phyloP scores from a whole-genome alignment of 2,113 vertebrate genomes.

The Psephotus haematonotus region DNA sequence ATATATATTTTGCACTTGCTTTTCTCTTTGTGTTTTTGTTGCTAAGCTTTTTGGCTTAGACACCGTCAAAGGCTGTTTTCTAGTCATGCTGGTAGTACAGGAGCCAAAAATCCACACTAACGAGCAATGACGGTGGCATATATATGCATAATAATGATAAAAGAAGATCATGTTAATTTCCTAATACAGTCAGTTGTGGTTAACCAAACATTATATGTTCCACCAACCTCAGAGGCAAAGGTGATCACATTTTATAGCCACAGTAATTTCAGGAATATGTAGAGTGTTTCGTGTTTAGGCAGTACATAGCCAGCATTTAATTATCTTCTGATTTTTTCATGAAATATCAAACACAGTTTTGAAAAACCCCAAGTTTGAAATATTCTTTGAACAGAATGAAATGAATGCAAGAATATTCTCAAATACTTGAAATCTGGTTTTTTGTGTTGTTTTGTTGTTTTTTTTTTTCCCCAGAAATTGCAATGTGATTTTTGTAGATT shows the following conservation, averaged over 20 bases:
- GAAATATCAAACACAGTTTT: background rate
- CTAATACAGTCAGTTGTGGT: background rate
- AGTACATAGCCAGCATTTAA: background rate
- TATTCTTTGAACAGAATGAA: background rate
- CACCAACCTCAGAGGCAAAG: background rate
- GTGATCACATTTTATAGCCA: background rate
- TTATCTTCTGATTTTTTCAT: background rate
- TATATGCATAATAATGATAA: background rate
- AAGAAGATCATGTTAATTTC: background rate
- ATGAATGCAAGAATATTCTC: background rate
- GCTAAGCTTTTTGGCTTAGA: conserved; percentile 17
- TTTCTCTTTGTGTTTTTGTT: conserved; percentile 14
- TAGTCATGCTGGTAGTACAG: background rate
- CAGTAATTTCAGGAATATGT: background rate
- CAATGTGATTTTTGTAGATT: background rate
- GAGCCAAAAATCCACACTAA: conserved; percentile 13
- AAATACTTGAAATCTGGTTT: background rate
- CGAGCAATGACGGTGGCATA: fast-evolving
- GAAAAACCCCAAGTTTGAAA: background rate
- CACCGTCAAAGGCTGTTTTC: background rate
- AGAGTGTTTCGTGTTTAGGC: background rate
- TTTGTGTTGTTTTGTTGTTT: background rate
- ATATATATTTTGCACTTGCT: background rate
- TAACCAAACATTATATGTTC: background rate
- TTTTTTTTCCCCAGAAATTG: background rate